These are phyloP conservation scores for Xanthia icteritia DNA, from an alignment of 2,888 invertebrate genomes.

Conservation along the genomic window DNA sequence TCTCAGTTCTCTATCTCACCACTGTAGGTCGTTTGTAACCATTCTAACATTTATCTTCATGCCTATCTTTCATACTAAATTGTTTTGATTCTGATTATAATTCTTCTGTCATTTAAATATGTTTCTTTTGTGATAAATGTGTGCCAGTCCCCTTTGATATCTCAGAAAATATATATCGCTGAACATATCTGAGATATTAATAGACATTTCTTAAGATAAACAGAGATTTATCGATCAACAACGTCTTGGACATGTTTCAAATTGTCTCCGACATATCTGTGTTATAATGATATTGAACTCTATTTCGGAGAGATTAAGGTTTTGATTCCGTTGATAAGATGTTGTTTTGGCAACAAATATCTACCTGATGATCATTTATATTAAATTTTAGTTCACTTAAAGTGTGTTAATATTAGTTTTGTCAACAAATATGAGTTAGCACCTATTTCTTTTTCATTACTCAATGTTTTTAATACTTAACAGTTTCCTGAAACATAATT, in stretches of 20 bases:
- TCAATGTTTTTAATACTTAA: not conserved
- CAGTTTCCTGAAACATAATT: not conserved
- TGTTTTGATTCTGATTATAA: conserved; percentile 16
- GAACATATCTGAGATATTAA: conserved; percentile 27
- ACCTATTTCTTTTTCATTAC: conserved; percentile 11
- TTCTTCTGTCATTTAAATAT: conserved; percentile 20
- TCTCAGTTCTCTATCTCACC: not conserved
- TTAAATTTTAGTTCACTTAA: conserved; percentile 22
- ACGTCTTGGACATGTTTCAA: conserved; percentile 45
- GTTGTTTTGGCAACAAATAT: conserved; percentile 38
- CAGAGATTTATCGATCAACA: conserved; percentile 53
- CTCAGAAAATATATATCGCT: conserved; percentile 9
- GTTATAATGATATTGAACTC: conserved; percentile 18
- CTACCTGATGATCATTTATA: conserved; percentile 12
- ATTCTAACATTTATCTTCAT: not conserved
- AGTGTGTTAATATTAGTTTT: conserved; percentile 32
- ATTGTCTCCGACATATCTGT: conserved; percentile 13
- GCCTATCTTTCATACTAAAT: not conserved
- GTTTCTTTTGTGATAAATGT: conserved; percentile 5
- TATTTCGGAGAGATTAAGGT: not conserved
- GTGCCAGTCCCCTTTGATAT: conserved; percentile 6
- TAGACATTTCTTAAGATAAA: conserved; percentile 46
- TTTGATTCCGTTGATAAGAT: conserved; percentile 24
- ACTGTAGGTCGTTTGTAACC: too few species aligned
- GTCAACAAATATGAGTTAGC: conserved; percentile 33